A percentile compares a stretch with the other conserved stretches of the same genome.
phyloP scores from a whole-genome alignment of 2,113 vertebrate genomes.

The Procavia capensis region DNA sequence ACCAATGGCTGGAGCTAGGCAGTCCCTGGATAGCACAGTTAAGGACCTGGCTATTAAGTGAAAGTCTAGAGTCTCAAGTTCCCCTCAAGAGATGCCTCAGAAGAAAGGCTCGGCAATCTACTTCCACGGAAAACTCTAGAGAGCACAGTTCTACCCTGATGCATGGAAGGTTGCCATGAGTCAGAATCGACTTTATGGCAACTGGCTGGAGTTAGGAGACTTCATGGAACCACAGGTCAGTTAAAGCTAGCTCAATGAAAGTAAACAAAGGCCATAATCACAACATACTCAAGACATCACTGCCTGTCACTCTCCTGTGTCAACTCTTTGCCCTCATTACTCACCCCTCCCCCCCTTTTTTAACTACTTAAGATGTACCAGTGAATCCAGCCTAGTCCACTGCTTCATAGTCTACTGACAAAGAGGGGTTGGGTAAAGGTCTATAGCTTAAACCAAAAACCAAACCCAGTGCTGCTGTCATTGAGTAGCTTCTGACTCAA shows the following conservation, averaged over 20 bases:
- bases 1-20: neutral
- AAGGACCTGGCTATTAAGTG: no score
- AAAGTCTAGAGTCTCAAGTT: no score
- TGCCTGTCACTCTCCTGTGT: neutral
- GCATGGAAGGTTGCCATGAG: neutral
- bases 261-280: neutral
- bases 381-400: neutral
- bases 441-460: neutral
- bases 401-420: accelerated
- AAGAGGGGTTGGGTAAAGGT: neutral
- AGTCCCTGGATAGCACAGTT: no score
- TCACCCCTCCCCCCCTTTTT: neutral
- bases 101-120: no score
- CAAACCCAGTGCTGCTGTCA: no score
- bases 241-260: no score
- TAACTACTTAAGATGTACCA: neutral
- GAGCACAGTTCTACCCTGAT: no score
- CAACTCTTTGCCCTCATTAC: neutral
- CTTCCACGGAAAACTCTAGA: no score
- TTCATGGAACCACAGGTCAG: neutral
- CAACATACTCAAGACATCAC: neutral
- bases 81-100: no score
- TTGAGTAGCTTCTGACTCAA: neutral
- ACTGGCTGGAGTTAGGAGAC: neutral
- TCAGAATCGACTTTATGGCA: neutral